These are phyloP conservation scores for Mergus octosetaceus DNA, from an alignment of 2,797 vertebrate species.

Conservation along the genomic window DNA sequence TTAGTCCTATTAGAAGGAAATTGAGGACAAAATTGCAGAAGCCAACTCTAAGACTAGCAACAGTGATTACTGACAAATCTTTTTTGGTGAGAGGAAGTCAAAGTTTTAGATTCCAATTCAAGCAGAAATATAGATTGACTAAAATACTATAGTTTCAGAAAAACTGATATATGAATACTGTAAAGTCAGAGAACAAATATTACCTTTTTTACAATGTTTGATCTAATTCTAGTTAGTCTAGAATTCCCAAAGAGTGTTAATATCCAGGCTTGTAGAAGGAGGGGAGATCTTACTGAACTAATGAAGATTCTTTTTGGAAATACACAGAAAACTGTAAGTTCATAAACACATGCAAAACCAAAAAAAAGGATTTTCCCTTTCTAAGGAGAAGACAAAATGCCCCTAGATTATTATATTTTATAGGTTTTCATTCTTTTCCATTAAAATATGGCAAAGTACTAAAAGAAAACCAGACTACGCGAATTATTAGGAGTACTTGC, in stretches of 20 bases:
- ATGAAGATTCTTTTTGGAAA: not conserved
- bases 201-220: not conserved
- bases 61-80: not conserved
- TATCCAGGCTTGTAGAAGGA: not conserved
- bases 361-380: not conserved
- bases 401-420: not conserved
- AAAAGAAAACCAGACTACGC: not conserved
- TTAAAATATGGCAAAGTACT: not conserved
- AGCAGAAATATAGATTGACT: not conserved
- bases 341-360: not conserved
- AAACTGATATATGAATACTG: not conserved
- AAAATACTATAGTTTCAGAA: not conserved
- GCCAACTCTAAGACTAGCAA: not conserved
- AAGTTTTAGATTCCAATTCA: not conserved
- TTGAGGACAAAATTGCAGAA: not conserved
- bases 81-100: not conserved
- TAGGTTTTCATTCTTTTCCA: not conserved
- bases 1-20: not conserved
- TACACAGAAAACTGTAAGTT: not conserved
- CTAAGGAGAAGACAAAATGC: not conserved
- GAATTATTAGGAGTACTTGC: not conserved
- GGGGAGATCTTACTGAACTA: not conserved
- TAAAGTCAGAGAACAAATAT: not conserved
- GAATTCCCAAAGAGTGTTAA: not conserved
- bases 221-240: not conserved